phyloP scores from a whole-genome alignment of 2,888 invertebrate species.

The Epinotia brunnichana region DNA sequence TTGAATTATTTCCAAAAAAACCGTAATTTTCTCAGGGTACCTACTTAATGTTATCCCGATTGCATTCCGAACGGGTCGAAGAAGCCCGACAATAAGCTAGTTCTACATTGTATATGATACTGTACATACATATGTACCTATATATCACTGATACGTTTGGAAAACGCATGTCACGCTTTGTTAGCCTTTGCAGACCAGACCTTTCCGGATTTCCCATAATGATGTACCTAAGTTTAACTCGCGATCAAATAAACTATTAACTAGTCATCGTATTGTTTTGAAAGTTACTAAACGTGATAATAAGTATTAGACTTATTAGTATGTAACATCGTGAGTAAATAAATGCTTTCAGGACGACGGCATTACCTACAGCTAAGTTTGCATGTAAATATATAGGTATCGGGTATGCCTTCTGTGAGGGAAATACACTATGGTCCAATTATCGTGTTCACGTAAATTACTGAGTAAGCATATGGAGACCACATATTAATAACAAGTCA shows the following conservation, averaged over 20 bases:
- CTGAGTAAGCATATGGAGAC: constrained; percentile 8
- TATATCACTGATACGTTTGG: no score
- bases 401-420: neutral
- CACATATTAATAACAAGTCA: constrained; percentile 37
- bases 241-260: neutral
- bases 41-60: neutral
- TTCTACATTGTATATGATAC: no score
- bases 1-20: no score
- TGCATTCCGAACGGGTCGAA: neutral
- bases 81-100: neutral
- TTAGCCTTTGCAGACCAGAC: neutral
- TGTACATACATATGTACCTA: no score
- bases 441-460: constrained; percentile 31
- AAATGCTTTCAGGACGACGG: constrained; percentile 14
- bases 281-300: neutral
- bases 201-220: constrained; percentile 4
- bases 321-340: constrained; percentile 12
- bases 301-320: constrained; percentile 7
- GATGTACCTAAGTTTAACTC: constrained; percentile 14
- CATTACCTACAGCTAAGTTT: neutral
- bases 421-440: constrained; percentile 26
- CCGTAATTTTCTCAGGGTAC: no score
- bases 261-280: constrained; percentile 8
- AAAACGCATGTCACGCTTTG: neutral
- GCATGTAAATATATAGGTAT: neutral